Percentiles rank a stretch among this genome's conserved stretches.
phyloP scores from a whole-genome alignment of 1,140 invertebrate genomes.

The Platyura marginata region DNA sequence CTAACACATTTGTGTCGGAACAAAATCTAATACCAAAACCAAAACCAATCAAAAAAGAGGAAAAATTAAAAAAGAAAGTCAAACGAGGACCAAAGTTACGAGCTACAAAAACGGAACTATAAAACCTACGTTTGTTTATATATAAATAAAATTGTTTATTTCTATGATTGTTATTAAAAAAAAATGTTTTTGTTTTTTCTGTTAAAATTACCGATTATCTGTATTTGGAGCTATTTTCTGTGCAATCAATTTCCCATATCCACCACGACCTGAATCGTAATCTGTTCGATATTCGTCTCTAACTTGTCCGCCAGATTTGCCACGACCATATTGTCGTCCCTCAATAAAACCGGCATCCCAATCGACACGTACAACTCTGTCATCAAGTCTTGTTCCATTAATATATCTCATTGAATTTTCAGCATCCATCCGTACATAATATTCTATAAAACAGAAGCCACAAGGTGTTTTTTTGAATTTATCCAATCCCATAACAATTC shows the following conservation, averaged over 20 bases:
- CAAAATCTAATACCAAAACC: not conserved
- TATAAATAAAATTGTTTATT: not conserved
- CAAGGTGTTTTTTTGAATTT: constrained; percentile 98
- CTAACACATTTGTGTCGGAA: constrained; percentile 4
- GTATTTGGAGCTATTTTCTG: constrained; percentile 51
- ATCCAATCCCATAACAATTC: constrained; percentile 96
- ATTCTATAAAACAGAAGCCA: constrained; percentile 99
- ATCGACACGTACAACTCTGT: constrained; percentile 92
- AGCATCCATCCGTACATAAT: constrained; percentile 74
- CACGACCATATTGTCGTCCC: constrained; percentile 93
- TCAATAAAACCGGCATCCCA: constrained; percentile 99
- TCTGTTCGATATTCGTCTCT: constrained; percentile 96
- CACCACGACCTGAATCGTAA: constrained; percentile 89
- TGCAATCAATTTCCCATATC: constrained; percentile 88
- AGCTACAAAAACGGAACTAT: not conserved
- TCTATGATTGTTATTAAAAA: not conserved
- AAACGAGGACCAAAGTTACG: constrained; percentile 5
- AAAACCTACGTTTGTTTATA: not conserved
- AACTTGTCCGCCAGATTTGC: constrained; percentile 97
- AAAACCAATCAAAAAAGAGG: constrained; percentile 2
- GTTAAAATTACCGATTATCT: constrained; percentile 9
- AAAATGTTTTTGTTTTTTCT: not conserved
- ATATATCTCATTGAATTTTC: constrained; percentile 90
- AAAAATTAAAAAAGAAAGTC: constrained; percentile 1
- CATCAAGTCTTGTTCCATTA: constrained; percentile 93